Evolutionary conservation across 2,113 vertebrate species (phyloP).

Genomic region (Micronisus gabar): DNA sequence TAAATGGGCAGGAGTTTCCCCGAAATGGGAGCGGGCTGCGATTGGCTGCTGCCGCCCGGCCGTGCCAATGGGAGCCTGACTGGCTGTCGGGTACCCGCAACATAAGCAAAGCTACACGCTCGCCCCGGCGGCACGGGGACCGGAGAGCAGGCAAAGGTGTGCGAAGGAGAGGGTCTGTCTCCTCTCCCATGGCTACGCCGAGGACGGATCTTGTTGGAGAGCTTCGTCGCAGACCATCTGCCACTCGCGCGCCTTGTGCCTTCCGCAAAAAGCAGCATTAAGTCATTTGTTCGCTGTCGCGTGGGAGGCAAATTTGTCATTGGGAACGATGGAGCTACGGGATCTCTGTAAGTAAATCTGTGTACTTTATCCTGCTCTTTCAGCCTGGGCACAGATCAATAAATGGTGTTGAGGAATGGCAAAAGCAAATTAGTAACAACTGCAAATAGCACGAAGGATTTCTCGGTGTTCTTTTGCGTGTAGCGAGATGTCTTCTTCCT

Average conservation of each 20-base stretch:
- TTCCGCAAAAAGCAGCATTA: constrained; percentile 52
- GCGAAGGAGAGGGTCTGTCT: constrained; percentile 47
- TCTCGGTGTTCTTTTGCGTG: neutral
- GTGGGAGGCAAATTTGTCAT: constrained; percentile 59
- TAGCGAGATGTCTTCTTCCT: neutral
- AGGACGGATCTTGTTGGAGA: constrained; percentile 32
- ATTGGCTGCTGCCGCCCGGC: constrained; percentile 81
- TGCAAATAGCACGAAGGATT: neutral
- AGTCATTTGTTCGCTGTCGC: constrained; percentile 37
- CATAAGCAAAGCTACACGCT: constrained; percentile 85
- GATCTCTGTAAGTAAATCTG: constrained; percentile 78
- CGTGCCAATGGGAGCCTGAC: constrained; percentile 84
- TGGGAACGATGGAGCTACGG: constrained; percentile 76
- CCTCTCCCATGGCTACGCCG: constrained; percentile 69
- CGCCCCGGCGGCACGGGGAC: constrained; percentile 53
- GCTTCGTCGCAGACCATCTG: constrained; percentile 36
- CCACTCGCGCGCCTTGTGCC: constrained; percentile 20
- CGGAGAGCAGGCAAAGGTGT: constrained; percentile 64
- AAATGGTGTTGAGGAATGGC: neutral
- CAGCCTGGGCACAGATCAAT: neutral
- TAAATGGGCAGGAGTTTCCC: constrained; percentile 81
- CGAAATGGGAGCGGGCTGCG: constrained; percentile 66
- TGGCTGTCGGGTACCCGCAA: constrained; percentile 76
- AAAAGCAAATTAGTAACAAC: neutral
- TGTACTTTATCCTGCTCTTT: neutral